Evolutionary conservation across 1,140 invertebrate genomes (phyloP).

Genomic region (Adelges cooleyi): DNA sequence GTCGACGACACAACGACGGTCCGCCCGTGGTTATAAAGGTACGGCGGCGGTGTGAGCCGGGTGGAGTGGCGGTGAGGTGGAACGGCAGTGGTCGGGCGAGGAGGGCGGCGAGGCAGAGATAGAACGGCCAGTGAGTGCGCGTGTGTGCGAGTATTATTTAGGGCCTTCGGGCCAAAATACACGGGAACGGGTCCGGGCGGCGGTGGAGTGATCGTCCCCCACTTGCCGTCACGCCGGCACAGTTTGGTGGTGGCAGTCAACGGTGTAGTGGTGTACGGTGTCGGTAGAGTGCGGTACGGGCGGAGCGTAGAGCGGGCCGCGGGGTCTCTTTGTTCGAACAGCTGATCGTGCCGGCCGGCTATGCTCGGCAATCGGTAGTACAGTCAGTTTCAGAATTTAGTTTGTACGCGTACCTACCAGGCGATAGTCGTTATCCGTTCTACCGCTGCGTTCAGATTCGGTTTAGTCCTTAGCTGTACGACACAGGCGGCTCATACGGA

Average conservation of each 20-base stretch:
- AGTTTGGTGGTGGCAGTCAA: neutral
- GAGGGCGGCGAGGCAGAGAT: neutral
- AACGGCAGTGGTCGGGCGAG: neutral
- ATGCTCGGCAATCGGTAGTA: neutral
- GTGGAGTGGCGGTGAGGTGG: neutral
- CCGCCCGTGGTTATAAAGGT: neutral
- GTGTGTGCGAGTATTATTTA: slow-evolving; percentile 26
- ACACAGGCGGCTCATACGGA: neutral
- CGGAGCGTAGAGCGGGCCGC: neutral
- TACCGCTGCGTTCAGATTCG: slow-evolving; percentile 22
- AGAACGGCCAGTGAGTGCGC: neutral
- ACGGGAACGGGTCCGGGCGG: neutral
- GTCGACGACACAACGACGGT: neutral
- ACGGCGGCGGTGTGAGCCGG: neutral
- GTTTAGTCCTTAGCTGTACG: slow-evolving; percentile 16
- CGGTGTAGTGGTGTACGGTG: too few relatives aligned
- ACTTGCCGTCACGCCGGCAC: neutral
- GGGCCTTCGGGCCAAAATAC: slow-evolving; percentile 18
- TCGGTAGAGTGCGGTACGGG: slow-evolving; percentile 35
- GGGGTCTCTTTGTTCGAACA: slow-evolving; percentile 26
- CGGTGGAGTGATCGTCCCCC: slow-evolving; percentile 5
- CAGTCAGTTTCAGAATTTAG: too few relatives aligned
- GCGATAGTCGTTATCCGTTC: neutral
- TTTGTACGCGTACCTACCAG: neutral
- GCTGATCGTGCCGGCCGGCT: slow-evolving; percentile 20